Percentiles rank a stretch among this genome's conserved stretches.
Evolutionary conservation across 2,888 invertebrate genomes (phyloP).

Genomic region (Rhamnusium bicolor): DNA sequence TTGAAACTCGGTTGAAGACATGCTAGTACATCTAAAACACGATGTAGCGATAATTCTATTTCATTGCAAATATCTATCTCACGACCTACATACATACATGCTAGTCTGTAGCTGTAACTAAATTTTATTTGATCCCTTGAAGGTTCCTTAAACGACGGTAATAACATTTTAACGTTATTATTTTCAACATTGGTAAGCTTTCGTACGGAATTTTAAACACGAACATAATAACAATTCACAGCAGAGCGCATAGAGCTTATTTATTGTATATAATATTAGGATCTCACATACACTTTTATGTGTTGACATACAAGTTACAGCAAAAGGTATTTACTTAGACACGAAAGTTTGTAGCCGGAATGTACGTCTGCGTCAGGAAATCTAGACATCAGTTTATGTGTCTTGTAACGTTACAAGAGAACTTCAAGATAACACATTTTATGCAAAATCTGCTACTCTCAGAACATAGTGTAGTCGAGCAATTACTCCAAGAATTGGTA

Average conservation of each 20-base stretch:
- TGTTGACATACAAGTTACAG: conserved; percentile 25
- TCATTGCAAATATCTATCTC: conserved; percentile 8
- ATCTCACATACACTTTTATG: conserved; percentile 16
- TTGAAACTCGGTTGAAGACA: background rate
- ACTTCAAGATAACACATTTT: conserved; percentile 6
- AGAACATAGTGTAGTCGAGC: background rate
- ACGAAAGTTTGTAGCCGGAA: conserved; percentile 1
- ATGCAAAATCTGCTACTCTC: background rate
- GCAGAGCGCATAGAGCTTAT: background rate
- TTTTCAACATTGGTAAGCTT: conserved; percentile 5
- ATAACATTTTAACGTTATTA: conserved; percentile 24
- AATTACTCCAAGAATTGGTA: background rate
- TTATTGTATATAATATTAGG: conserved; percentile 8
- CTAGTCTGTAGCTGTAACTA: background rate
- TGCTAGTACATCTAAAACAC: conserved; percentile 6
- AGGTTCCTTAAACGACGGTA: background rate
- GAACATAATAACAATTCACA: conserved; percentile 1
- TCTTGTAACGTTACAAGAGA: background rate
- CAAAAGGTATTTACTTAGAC: conserved; percentile 24
- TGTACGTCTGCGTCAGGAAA: conserved; percentile 17
- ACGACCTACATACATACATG: conserved; percentile 1
- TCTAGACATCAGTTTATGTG: conserved; percentile 17
- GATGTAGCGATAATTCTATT: conserved; percentile 7
- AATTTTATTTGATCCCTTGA: background rate
- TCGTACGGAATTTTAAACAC: conserved; percentile 2